Base-by-base conservation (phyloP, 2,888 invertebrate genomes). In the Cheilosia vernalis region DNA sequence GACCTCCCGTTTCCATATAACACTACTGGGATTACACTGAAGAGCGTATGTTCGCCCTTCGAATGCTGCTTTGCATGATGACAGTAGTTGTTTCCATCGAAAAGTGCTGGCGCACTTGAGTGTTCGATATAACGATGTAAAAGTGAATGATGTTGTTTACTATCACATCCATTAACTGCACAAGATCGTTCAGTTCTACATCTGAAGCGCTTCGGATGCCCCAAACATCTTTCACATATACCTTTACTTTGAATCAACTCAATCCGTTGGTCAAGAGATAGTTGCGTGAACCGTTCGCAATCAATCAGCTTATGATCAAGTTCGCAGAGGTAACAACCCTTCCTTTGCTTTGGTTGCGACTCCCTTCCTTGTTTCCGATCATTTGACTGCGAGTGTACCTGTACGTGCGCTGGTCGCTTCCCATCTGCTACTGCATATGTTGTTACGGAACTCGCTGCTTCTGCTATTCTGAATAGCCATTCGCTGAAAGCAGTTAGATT, bases 401-500 rank as follows among this genome's bases (percentile, higher is more conserved):
- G 60, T 19, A 42, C 13, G n/a, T 42, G 42, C 6, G 17, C 21
- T 47, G 47, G 56, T 6, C 69, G 81, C 30, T 33, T 76, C 19
- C 67, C 81, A 30, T 21, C 42, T 17, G 33, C 58, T 30, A 51
- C 10, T 27, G 67, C 24, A 49, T 51, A 49, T 19, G 55, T 15
- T 10, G 55, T 67, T 4, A 79, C 42, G 1, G 55, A 53, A 33
- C 73, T 87, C 10, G 83, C 80, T 4, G 77, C 78, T 4, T 81
- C 70, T 33, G 80, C 76, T 42, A 77, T 83, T n/a, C 61, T 72
- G 17, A 73, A 81, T 9, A 85, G n/a, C 79, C 79, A 84, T 40
- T 74, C 55, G 53, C 70, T 76, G 30, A 84, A 84, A 2, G 19
- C 27, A 1, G 27, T 27, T 5, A 87, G 17, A 51, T 67, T 73